Conservation (phyloP, 2,113 vertebrate species). For the Ibidorhyncha struthersii region DNA sequence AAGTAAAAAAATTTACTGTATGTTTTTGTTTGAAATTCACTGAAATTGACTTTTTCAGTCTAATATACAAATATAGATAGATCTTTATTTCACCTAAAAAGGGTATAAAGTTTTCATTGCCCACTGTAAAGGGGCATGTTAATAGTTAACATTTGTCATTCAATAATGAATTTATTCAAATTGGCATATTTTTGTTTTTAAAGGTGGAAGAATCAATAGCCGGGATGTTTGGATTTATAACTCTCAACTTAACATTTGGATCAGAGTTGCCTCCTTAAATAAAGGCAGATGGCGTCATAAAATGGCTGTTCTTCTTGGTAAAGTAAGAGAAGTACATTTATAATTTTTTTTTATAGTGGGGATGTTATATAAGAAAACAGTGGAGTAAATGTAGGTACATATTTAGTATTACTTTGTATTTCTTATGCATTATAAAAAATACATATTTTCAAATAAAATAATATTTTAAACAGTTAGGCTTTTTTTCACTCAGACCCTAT, state of each 20-base stretch:
- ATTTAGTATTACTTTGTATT: background rate
- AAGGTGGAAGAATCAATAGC: conserved; percentile 97
- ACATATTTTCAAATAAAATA: background rate
- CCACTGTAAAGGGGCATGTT: background rate
- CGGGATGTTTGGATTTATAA: conserved; percentile 99
- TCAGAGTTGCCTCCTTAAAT: conserved; percentile 95
- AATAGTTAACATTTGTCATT: background rate
- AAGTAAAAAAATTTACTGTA: background rate
- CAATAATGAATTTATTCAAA: background rate
- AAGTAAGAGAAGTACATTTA: conserved; percentile 81
- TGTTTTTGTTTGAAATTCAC: background rate
- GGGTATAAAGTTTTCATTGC: background rate
- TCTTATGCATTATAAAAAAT: background rate
- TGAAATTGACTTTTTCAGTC: background rate
- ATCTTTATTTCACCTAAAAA: background rate
- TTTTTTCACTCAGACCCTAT: background rate
- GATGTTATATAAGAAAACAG: background rate
- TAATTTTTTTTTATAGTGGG: background rate
- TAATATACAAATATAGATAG: background rate
- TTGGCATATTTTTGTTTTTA: background rate
- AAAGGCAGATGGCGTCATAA: conserved; percentile 99
- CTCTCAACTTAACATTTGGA: conserved; percentile 98
- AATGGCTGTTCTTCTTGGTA: conserved; percentile 96
- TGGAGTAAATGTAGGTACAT: background rate
- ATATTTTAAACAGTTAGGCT: background rate